These are phyloP conservation scores for Xestia c-nigrum DNA, from an alignment of 2,888 invertebrate genomes.

Conservation along the genomic window DNA sequence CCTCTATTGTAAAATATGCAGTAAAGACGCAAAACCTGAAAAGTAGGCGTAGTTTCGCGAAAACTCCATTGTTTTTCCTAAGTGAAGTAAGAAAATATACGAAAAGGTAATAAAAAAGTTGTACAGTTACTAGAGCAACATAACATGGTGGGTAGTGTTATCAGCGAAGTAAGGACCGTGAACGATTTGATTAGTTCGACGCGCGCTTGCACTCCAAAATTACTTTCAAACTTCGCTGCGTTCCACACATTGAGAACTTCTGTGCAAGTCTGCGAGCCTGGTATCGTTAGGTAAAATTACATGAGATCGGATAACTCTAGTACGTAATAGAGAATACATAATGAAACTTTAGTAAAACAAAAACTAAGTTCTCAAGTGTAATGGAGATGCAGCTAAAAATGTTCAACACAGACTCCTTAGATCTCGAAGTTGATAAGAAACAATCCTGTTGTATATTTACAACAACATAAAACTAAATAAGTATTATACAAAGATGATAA, in stretches of 20 bases:
- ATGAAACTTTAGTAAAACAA: constrained; percentile 13
- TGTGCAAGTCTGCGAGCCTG: constrained; percentile 76
- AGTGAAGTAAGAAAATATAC: constrained; percentile 54
- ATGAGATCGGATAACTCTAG: constrained; percentile 64
- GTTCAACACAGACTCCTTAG: background rate
- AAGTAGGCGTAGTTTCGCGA: constrained; percentile 42
- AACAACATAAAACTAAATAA: constrained; percentile 23
- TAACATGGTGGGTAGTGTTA: constrained; percentile 79
- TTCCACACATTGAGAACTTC: constrained; percentile 78
- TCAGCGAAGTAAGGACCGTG: constrained; percentile 87
- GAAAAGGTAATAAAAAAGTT: constrained; percentile 66
- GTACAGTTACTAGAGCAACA: constrained; percentile 79
- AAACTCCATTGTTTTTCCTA: constrained; percentile 60
- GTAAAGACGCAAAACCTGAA: constrained; percentile 35
- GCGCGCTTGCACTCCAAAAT: constrained; percentile 89
- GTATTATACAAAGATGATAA: constrained; percentile 33
- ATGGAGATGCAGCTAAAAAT: constrained; percentile 16
- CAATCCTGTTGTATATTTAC: constrained; percentile 12
- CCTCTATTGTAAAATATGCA: constrained; percentile 18
- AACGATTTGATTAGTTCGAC: constrained; percentile 89
- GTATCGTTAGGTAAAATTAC: constrained; percentile 70
- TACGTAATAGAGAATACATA: constrained; percentile 46
- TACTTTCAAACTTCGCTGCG: constrained; percentile 85
- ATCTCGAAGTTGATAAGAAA: constrained; percentile 19
- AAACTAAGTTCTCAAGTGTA: constrained; percentile 33